Evolutionary conservation across 1,140 invertebrate species (phyloP), one percentile per base, ranked within the genome.

Genomic region (Caerostris extrusa): DNA sequence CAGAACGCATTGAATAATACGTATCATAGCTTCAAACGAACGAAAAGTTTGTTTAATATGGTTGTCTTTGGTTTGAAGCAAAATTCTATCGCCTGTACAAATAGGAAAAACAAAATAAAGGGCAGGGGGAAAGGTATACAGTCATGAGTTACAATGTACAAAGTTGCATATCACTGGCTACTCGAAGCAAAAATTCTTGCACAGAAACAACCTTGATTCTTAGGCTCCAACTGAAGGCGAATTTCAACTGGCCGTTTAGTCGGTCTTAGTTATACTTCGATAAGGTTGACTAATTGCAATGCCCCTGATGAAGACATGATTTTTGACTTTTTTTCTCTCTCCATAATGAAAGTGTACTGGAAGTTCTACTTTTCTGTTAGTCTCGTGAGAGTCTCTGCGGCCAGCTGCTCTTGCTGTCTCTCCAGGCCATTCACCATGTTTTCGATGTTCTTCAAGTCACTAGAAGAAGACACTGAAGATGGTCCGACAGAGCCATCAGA

Each of bases 351-450:
- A 64, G 34, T 91, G 90, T 90, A 91, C 67, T 82, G 89, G 87
- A 58, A 61, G 58, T 71, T 94, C 95, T 95, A 96, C 94, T 96
- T 96, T 69, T 96, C 95, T 19, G 88, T 90, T n/a, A 95, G 87
- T 92, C 95, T 95, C 3, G 94, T 95, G 14, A 95, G 50, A 50
- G 94, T 89, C 55, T 95, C 95, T 34, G 94, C 90, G 8, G 94
- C 94, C 12, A 93, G 60, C 19, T 95, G 95, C 64, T 95, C 95
- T 34, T 60, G 95, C 94, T 96, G 95, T 93, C 95, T 95, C 96
- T 99, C 98, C 56, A 99, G 96, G 1, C 98, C 98, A 96, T 99
- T 99, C 94, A 99, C 98, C 98, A 99, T 99, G 95, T 98, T 98
- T 96, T 99, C 98, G 96, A 99, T 99, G 96, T 97, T 98, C 96